Percentiles rank a stretch among this genome's conserved stretches.
phyloP scores from a whole-genome alignment of 2,797 vertebrate genomes.

The Neosilurus mollespiculum region DNA sequence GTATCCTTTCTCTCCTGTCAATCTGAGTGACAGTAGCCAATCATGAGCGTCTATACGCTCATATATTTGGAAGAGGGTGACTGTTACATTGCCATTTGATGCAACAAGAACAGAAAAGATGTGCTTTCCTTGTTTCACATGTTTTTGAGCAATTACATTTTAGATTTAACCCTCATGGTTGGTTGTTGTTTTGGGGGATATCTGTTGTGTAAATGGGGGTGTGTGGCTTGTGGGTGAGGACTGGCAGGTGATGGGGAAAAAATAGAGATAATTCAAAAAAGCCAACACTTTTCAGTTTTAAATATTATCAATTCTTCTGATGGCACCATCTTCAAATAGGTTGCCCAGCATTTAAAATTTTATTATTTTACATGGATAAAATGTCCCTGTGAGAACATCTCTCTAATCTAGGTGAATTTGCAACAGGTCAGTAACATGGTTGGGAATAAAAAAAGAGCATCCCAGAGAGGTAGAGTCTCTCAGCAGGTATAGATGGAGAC shows the following conservation, averaged over 20 bases:
- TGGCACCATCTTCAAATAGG: not conserved
- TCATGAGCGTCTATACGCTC: not conserved
- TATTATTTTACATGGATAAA: too few species aligned
- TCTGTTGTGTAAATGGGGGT: not conserved
- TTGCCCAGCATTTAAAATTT: not conserved
- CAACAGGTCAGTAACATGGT: too few species aligned
- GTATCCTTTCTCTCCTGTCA: not conserved
- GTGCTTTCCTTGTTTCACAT: not conserved
- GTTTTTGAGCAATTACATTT: not conserved
- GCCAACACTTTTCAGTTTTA: not conserved
- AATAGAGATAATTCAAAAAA: not conserved
- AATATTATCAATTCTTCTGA: not conserved
- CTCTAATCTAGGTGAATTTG: too few species aligned
- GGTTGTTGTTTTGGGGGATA: not conserved
- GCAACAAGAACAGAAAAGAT: not conserved
- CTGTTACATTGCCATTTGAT: not conserved
- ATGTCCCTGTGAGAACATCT: too few species aligned
- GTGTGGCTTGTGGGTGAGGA: not conserved
- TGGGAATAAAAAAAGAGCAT: too few species aligned
- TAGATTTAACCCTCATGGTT: not conserved
- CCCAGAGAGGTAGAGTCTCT: too few species aligned
- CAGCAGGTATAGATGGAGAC: too few species aligned
- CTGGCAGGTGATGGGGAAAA: not conserved
- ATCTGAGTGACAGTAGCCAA: not conserved
- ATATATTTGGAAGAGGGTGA: not conserved